phyloP scores from a whole-genome alignment of 2,888 invertebrate genomes.

The Palloptera scutellata region DNA sequence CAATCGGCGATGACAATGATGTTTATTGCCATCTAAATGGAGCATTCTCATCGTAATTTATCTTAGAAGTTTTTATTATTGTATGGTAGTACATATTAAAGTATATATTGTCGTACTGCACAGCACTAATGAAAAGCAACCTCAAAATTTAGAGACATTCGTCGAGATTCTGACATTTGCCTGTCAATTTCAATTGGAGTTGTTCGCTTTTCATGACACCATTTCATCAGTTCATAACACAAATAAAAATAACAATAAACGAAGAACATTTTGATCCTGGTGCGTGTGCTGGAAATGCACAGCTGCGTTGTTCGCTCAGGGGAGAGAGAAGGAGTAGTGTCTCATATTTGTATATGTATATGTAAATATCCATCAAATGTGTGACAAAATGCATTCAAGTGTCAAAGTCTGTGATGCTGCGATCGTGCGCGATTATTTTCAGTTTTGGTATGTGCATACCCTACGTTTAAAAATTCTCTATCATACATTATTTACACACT shows the following conservation, averaged over 20 bases:
- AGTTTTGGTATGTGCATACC: too few species aligned
- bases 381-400: slow-evolving; percentile 13
- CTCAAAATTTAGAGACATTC: neutral
- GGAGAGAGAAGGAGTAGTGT: too few species aligned
- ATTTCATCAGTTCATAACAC: neutral
- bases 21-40: slow-evolving; percentile 18
- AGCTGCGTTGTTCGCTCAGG: too few species aligned
- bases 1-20: slow-evolving; percentile 16
- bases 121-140: neutral
- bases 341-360: too few species aligned
- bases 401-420: slow-evolving; percentile 6
- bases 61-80: neutral
- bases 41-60: slow-evolving; percentile 23
- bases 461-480: too few species aligned
- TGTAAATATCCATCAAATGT: neutral
- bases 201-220: neutral
- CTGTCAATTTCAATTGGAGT: slow-evolving; percentile 3
- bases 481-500: too few species aligned
- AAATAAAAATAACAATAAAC: too few species aligned
- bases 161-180: slow-evolving; percentile 5
- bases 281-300: too few species aligned
- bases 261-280: too few species aligned
- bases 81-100: neutral
- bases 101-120: neutral
- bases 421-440: neutral